Evolutionary conservation across 2,888 invertebrate species (phyloP), one percentile per base, ranked within the genome.

Genomic region (Coremacera marginata): DNA sequence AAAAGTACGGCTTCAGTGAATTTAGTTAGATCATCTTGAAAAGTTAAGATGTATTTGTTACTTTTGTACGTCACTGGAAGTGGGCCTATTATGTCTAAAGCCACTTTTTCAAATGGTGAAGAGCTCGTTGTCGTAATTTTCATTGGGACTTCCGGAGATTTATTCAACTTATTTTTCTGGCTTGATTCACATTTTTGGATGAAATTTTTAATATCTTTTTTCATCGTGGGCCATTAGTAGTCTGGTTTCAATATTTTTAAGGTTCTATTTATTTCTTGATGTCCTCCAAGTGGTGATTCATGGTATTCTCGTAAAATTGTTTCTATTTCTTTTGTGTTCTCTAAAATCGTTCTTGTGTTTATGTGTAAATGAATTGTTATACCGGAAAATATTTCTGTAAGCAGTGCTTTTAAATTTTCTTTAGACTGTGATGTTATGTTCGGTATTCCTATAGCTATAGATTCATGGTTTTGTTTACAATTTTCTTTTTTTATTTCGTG

Each of bases 111-210:
- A 57, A 57, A 19, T 1, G 57, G 55, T 55, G 55, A 3, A 5
- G 55, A 55, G 22, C 55, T 55, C 8, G 55, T 16, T 55, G 55
- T 55, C 5, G 55, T 55, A 5, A 55, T 55, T 22, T 55, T 55
- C 55, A 55, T 55, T 55, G 55, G 55, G 1, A 57, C 2, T 57
- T 57, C 19, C 19, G 57, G 19, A 22, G 57, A 57, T 25, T 19
- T 57, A 19, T 57, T 57, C 1, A 57, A 5, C 22, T 57, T 57
- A 19, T 57, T 57, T 25, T 57, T 57, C n/a, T n/a, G n/a, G 11
- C 57, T 19, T 57, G 57, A 57, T 57, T 57, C 57, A n/a, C 57
- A 57, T 57, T 57, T 57, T 19, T 25, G n/a, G 11, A n/a, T n/a
- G n/a, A n/a, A n/a, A n/a, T n/a, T 14, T 57, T 1, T 1, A 57